Base-by-base conservation (phyloP, 1,140 invertebrate species). In the Musca vetustissima region DNA sequence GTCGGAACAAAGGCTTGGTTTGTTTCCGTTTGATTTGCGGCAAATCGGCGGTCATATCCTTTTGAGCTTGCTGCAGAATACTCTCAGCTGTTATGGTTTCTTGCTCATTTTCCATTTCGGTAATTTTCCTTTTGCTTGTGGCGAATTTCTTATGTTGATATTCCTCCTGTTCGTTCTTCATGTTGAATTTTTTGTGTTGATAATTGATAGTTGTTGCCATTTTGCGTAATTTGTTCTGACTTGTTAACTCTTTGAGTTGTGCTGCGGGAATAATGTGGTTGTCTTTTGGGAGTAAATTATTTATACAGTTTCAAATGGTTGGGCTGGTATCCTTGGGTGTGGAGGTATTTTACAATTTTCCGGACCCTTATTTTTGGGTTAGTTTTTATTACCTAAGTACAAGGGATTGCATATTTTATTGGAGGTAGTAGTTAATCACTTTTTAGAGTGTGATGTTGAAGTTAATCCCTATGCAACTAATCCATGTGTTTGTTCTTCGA, bases 91-190 rank as follows among this genome's bases (percentile, higher is more conserved):
- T 43, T 43, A 43, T 43, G 36, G 11, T 21, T 19, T 4, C 24
- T 28, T 22, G 21, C 13, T 57, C 53, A 4, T 57, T 28, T 13
- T 15, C 53, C 0, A 28, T 25, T 25, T 57, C 53, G 1, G 6
- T 43, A 1, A 24, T 15, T 15, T 57, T 57, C 11, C 53, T 22
- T 25, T 57, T 57, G 11, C 8, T 57, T 2, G 24, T 13, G 2
- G 22, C 22, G 28, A 57, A 57, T 57, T 57, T 57, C 24, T 57
- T 57, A 14, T 57, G 53, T 2, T 2, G 24, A n/a, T 57, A 57
- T n/a, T 57, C 24, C n/a, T n/a, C n/a, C n/a, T n/a, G n/a, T 28
- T 57, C 24, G 15, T 13, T 15, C 25, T 57, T 57, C 13, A 6
- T 2, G 19, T 1, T 22, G 24, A 57, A 57, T 22, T 57, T 57